A percentile compares a stretch with the other conserved stretches of the same genome.
Conservation (phyloP, 35 echinoderm and acorn worm genomes). For the Diadema setosum region DNA sequence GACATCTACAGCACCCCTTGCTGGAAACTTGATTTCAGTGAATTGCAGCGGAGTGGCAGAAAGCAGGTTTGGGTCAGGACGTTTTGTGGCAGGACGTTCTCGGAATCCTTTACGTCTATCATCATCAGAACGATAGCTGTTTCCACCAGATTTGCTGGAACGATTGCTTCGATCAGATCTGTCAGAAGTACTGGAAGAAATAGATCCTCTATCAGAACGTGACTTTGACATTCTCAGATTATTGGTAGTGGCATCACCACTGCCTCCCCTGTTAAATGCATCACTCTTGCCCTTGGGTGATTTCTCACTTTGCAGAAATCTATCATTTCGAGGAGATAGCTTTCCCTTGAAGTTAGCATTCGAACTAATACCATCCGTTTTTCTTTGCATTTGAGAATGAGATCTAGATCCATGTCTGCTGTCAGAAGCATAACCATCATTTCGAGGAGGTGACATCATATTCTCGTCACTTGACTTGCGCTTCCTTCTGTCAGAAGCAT, state of each 20-base stretch:
- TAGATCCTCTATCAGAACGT: background rate
- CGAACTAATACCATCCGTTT: background rate
- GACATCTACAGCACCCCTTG: conserved; percentile 27
- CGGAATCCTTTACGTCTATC: background rate
- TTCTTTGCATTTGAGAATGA: background rate
- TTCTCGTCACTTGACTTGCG: background rate
- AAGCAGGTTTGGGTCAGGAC: background rate
- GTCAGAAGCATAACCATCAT: background rate
- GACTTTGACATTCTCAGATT: background rate
- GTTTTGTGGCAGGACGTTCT: background rate
- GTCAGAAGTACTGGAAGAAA: background rate
- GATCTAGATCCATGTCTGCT: background rate
- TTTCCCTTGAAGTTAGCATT: background rate
- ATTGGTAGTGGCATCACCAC: background rate
- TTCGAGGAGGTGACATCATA: background rate
- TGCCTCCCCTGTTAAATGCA: background rate
- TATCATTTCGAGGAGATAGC: background rate
- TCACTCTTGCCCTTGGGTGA: background rate
- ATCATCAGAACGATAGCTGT: background rate
- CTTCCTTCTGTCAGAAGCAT: background rate
- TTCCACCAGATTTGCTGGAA: background rate
- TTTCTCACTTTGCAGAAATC: background rate
- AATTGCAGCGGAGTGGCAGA: conserved; percentile 1
- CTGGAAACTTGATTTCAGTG: conserved; percentile 34
- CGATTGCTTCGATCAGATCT: background rate